A percentile compares a stretch with the other conserved stretches of the same genome.
Conservation (phyloP, 2,113 vertebrate species). For the Sinocyclocheilus grahami region DNA sequence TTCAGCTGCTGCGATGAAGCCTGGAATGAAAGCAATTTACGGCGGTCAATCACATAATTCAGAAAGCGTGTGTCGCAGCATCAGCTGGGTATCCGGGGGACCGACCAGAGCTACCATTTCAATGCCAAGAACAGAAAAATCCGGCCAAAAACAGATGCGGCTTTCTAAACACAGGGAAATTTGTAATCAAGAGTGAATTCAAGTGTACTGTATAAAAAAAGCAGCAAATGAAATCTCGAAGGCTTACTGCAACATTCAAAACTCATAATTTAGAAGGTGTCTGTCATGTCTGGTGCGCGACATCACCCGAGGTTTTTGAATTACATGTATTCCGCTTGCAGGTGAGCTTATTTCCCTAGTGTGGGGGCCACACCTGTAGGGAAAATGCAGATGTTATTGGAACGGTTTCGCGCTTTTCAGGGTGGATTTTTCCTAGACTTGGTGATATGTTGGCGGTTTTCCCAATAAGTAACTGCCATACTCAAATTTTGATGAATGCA, state of each 20-base stretch:
- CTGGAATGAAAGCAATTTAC: slow-evolving; percentile 61
- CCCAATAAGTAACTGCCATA: slow-evolving; percentile 9
- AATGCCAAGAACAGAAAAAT: slow-evolving; percentile 5
- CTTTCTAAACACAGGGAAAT: background rate
- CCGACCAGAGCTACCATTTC: background rate
- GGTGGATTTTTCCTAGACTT: slow-evolving; percentile 20
- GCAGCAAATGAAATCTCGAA: slow-evolving; percentile 9
- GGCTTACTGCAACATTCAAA: slow-evolving; percentile 32
- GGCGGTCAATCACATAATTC: slow-evolving; percentile 44
- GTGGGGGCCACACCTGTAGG: slow-evolving; percentile 38
- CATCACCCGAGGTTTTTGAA: slow-evolving; percentile 18
- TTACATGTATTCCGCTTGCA: slow-evolving; percentile 16
- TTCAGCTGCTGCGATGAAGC: slow-evolving; percentile 93
- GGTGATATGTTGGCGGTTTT: slow-evolving; percentile 32
- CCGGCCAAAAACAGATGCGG: background rate
- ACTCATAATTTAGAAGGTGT: slow-evolving; percentile 24
- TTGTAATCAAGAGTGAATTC: slow-evolving; percentile 31
- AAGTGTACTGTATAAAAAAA: slow-evolving; percentile 1
- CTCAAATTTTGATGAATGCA: slow-evolving; percentile 34
- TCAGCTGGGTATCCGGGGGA: slow-evolving; percentile 7
- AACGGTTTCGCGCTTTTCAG: slow-evolving; percentile 23
- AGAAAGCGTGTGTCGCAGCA: background rate
- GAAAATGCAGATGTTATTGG: slow-evolving; percentile 34
- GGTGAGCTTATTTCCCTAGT: slow-evolving; percentile 54
- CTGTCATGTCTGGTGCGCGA: slow-evolving; percentile 22